Base-by-base conservation (phyloP, 2,888 invertebrate species). In the Chironomus riparius region DNA sequence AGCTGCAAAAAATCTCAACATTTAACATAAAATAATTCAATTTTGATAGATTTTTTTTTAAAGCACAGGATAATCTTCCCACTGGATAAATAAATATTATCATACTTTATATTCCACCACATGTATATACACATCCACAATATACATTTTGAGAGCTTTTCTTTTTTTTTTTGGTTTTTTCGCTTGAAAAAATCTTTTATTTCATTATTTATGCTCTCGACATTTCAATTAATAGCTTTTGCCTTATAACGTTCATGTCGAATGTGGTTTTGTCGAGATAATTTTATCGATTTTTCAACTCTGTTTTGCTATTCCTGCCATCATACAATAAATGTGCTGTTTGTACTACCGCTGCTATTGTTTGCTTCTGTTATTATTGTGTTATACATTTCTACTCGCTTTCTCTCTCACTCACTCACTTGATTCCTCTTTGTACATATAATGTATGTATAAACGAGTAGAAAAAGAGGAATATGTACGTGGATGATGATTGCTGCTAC, bases 221-320 rank as follows among this genome's bases (percentile, higher is more conserved):
- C 65, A 65, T 65, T 65, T 65, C 65, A 65, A 65, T 65, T 65
- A 65, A 65, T 65, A 65, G 65, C 65, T 65, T 65, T 65, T 24
- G 21, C 65, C 65, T 24, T 65, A 24, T 65, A 65, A 65, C 24
- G 21, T 65, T 24, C 24, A 65, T 65, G 65, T 65, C 65, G 65
- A 65, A 65, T 65, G 65, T 65, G 65, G 65, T 65, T 65, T 65
- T 65, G 65, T 65, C 65, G 65, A 65, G 65, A 65, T 65, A 65
- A 65, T 65, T 65, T 65, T 65, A 65, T 65, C 65, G 65, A 65
- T 65, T 65, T 65, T 56, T 56, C 56, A 56, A 56, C 56, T 56
- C 56, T 56, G 15, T 56, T 56, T 56, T 56, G 56, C 56, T 56
- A 56, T 56, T 56, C 56, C 56, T 56, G 56, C 56, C 56, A 56